Evolutionary conservation across 2,797 vertebrate genomes (phyloP), one percentile per base, ranked within the genome.

Genomic region (Pseudomugil gertrudae): DNA sequence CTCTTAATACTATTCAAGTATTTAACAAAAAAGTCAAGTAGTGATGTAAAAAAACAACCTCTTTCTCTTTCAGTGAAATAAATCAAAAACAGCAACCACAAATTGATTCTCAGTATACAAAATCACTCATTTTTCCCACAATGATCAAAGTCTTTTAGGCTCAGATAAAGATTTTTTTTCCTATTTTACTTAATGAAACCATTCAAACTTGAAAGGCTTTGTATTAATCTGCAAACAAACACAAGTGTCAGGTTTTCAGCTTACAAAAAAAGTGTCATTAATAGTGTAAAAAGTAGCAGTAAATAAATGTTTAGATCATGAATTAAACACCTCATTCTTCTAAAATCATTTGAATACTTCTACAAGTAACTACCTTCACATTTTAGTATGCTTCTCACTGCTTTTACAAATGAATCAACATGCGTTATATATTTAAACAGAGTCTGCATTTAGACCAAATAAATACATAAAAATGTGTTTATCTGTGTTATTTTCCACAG

Each of bases 401-500:
- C 43, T 45, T 45, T 45, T 45, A 3, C 43, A 45, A n/a, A 21
- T 21, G 4, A 21, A 45, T 21, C 19, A 45, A 32, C 3, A 2
- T 8, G 27, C 15, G 7, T 27, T 3, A 30, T 30, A 6, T 53
- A 2, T 24, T 57, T n/a, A 21, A 66, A 21, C n/a, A n/a, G n/a
- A n/a, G n/a, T n/a, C n/a, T n/a, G n/a, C n/a, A n/a, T n/a, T n/a
- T n/a, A n/a, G n/a, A n/a, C 9, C 0, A n/a, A 57, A 48, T 1
- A 24, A 40, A 52, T 11, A 19, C 33, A 19, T 54, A 9, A 0
- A 9, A 0, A 27, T 11, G 5, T 27, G 10, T 48, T 23, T 23
- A 3, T 0, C 7, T 19, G 26, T 29, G 47, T 2, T 40, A 0
- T 76, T 14, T 63, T 7, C 66, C 62, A 74, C 87, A 99, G 98